Conservation (phyloP, 2,797 vertebrate species). For the Luscinia megarhynchos region DNA sequence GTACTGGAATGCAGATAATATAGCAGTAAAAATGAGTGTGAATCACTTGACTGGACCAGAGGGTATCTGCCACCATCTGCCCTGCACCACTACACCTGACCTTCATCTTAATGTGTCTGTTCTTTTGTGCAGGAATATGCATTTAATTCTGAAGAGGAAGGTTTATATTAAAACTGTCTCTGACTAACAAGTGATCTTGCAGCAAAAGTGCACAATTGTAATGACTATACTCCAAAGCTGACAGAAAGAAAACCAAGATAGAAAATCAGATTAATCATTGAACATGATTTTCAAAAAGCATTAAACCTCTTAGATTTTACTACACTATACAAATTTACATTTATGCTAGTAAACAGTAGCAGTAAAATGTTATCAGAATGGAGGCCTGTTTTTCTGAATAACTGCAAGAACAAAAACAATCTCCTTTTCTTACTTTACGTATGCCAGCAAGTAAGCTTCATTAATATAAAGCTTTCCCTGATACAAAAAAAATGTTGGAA, state of each 20-base stretch:
- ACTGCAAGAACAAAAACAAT: neutral
- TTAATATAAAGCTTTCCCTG: neutral
- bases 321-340: neutral
- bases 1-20: neutral
- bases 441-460: neutral
- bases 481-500: neutral
- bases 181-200: neutral
- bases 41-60: neutral
- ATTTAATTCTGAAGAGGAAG: neutral
- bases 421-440: neutral
- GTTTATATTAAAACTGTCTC: neutral
- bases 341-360: neutral
- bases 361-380: neutral
- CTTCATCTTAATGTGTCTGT: neutral
- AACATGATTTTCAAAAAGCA: neutral
- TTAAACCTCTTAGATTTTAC: neutral
- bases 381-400: neutral
- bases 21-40: neutral
- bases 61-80: neutral
- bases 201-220: fast-evolving
- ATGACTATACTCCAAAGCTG: neutral
- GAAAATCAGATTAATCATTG: neutral
- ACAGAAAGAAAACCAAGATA: neutral
- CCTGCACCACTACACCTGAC: neutral
- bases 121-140: neutral